Base-by-base conservation (phyloP, 2,113 vertebrate species). In the Ceyx cyanopectus region DNA sequence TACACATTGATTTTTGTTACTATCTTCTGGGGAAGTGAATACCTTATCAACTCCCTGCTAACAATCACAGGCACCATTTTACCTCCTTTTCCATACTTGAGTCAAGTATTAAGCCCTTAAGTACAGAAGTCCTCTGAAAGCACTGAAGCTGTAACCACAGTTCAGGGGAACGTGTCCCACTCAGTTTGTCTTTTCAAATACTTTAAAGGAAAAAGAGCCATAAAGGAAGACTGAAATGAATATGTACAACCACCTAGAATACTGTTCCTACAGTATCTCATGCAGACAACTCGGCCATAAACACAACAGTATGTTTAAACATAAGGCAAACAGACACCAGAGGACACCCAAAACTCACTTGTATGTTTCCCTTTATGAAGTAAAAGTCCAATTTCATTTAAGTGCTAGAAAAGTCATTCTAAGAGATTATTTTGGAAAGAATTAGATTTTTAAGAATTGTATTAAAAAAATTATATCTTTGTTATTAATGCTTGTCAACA, bases 271-370 rank as follows among this genome's bases (percentile, higher is more conserved):
- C 54, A 87, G 56, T 37, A 94, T 7, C 54, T 73, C 9, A 0
- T 69, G 60, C 81, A 89, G 62, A 61, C 74, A 75, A 26, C 48
- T 81, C 34, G 23, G 32, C 66, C 41, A 58, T 20, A 43, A 74
- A 67, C 73, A 66, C 72, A 80, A 34, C 32, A 88, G 22, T 23
- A 85, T 22, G 53, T 87, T 90, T 72, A 75, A 92, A 84, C 13
- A 27, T 90, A 96, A 97, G 95, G 94, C 95, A 95, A 90, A 81
- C 2, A 2, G 56, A 85, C 79, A 76, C 62, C 12, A 60, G 89
- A 96, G 77, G 78, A 70, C 92, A 87, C 69, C 58, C 87, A 67
- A 70, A 77, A 82, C 69, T 74, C 26, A 30, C 23, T 32, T 26
- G n/a, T 75, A 7, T 73, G 22, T 30, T 61, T 77, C 37, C 63